Conservation (phyloP, 2,113 vertebrate genomes). For the Cricetomys ansorgei region DNA sequence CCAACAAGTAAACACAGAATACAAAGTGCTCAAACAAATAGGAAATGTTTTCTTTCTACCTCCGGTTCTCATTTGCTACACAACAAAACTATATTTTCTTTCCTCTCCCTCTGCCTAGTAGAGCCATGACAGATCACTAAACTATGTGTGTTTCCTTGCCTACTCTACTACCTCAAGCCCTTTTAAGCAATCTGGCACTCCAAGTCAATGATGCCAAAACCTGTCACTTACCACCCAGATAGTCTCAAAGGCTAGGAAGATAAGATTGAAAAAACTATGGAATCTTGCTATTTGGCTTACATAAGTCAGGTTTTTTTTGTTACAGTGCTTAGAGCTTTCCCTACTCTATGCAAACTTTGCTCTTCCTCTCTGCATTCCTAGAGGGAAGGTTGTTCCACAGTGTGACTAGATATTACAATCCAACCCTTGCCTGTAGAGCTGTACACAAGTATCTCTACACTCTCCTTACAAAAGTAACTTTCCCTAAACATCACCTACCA, state of each 20-base stretch:
- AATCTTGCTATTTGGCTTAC: not conserved
- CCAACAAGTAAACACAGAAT: constrained; percentile 7
- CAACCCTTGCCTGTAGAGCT: not conserved
- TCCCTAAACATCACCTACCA: not conserved
- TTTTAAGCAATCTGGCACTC: not conserved
- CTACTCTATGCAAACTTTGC: not conserved
- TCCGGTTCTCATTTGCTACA: not conserved
- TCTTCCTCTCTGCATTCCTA: not conserved
- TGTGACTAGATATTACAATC: not conserved
- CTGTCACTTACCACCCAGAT: not conserved
- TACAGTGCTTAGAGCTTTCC: not conserved
- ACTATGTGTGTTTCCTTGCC: not conserved
- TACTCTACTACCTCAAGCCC: not conserved
- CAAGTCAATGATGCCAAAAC: not conserved
- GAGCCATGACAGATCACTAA: not conserved
- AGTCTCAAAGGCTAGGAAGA: not conserved
- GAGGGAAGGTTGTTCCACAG: not conserved
- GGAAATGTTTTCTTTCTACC: not conserved
- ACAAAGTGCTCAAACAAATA: not conserved
- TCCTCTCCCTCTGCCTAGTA: not conserved
- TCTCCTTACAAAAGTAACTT: not conserved
- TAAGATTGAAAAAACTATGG: not conserved
- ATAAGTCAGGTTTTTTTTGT: not conserved
- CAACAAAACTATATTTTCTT: constrained; percentile 26
- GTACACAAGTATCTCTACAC: not conserved